Evolutionary conservation across 2,113 vertebrate genomes (phyloP).

Genomic region (Larimichthys crocea): DNA sequence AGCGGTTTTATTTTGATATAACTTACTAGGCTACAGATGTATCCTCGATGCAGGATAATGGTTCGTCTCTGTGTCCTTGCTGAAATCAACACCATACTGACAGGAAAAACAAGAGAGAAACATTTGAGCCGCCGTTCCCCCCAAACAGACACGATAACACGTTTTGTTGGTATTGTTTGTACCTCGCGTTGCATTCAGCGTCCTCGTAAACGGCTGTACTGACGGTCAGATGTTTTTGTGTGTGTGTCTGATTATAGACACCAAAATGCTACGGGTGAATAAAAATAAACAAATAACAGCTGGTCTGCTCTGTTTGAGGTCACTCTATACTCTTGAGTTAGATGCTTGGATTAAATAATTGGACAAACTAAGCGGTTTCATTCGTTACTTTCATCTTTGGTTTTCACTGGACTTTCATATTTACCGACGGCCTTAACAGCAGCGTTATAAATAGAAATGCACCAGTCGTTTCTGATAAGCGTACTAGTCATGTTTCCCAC

Average conservation of each 20-base stretch:
- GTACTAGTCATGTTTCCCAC: not conserved
- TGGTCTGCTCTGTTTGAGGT: not conserved
- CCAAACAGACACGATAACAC: not conserved
- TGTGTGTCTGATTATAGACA: not conserved
- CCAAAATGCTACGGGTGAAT: not conserved
- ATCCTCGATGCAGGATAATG: not conserved
- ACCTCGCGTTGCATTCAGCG: not conserved
- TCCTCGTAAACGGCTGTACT: not conserved
- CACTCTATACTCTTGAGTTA: no score
- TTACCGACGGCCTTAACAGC: not conserved
- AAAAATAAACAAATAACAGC: not conserved
- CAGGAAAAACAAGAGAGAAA: not conserved
- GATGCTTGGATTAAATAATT: not conserved
- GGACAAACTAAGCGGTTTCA: not conserved
- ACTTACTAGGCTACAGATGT: conserved; percentile 11
- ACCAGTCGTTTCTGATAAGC: not conserved
- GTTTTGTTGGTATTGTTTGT: not conserved
- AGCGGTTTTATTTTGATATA: conserved; percentile 17
- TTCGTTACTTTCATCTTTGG: not conserved
- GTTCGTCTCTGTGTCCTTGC: not conserved
- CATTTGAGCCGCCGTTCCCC: not conserved
- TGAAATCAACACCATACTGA: not conserved
- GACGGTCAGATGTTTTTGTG: no score
- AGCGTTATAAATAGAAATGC: not conserved
- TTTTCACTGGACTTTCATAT: not conserved